Percentiles rank a stretch among this genome's conserved stretches.
These are phyloP conservation scores for Caenorhabditis imperialis DNA, from an alignment of 2,888 invertebrate species.

Conservation along the genomic window DNA sequence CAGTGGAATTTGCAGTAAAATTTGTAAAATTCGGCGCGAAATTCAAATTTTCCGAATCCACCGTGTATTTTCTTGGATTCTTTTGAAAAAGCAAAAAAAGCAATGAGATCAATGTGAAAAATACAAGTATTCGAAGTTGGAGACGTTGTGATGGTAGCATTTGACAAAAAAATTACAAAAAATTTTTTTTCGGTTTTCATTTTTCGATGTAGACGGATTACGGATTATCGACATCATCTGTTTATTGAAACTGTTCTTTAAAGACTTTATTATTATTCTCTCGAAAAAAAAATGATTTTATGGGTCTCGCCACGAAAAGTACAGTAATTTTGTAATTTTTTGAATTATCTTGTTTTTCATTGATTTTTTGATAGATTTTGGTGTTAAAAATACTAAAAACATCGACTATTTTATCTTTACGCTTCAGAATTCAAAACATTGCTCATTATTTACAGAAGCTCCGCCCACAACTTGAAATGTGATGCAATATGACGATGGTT, in stretches of 20 bases:
- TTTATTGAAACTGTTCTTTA: constrained; percentile 35
- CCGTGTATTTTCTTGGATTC: background rate
- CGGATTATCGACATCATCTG: background rate
- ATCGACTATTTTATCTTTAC: too few species aligned
- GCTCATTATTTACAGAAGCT: too few species aligned
- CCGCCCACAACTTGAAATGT: too few species aligned
- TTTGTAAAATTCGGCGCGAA: background rate
- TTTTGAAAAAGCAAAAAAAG: constrained; percentile 5
- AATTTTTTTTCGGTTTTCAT: too few species aligned
- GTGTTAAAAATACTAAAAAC: too few species aligned
- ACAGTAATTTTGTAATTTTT: too few species aligned
- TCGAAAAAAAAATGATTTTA: background rate
- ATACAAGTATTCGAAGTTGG: constrained; percentile 19
- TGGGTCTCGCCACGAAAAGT: too few species aligned
- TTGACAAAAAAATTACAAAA: too few species aligned
- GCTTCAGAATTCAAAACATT: too few species aligned
- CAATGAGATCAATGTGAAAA: constrained; percentile 1
- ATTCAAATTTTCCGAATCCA: too few species aligned
- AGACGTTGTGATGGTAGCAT: constrained; percentile 27
- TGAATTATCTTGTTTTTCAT: too few species aligned
- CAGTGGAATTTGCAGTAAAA: background rate
- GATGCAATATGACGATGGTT: constrained; percentile 35
- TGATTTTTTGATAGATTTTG: too few species aligned
- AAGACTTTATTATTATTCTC: constrained; percentile 1
- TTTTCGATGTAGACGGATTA: constrained; percentile 7